Evolutionary conservation across 2,113 vertebrate species (phyloP).

Genomic region (Halcyon malimbica): DNA sequence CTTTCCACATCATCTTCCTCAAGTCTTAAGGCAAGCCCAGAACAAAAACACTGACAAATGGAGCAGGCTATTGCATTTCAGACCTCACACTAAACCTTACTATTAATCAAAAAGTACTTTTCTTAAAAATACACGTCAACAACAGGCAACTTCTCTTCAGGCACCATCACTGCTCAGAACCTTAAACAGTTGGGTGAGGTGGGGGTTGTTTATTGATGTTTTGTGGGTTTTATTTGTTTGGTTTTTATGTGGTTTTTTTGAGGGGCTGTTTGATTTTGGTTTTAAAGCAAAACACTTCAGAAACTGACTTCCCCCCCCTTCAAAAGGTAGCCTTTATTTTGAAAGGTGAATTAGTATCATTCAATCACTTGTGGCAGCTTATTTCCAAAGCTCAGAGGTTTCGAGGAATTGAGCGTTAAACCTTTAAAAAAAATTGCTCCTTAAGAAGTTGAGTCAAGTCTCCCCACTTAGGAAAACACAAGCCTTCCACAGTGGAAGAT

Average conservation of each 20-base stretch:
- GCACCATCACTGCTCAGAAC: background rate
- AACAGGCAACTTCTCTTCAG: background rate
- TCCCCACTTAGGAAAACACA: background rate
- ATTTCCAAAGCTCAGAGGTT: background rate
- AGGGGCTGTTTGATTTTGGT: background rate
- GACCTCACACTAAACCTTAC: background rate
- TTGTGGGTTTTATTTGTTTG: background rate
- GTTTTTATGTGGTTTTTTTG: background rate
- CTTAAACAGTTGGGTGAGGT: background rate
- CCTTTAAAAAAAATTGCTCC: background rate
- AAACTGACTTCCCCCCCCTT: accelerated
- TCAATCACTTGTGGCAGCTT: background rate
- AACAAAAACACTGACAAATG: background rate
- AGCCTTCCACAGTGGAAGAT: background rate
- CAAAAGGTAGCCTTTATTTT: background rate
- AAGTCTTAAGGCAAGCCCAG: background rate
- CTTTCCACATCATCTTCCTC: background rate
- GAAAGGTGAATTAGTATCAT: background rate
- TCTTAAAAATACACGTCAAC: background rate
- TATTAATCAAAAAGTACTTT: background rate
- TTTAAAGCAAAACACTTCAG: background rate
- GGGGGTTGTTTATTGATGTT: no score
- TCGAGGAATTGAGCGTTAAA: background rate
- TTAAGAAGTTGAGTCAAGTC: background rate
- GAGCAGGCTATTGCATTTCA: background rate